phyloP scores from a whole-genome alignment of 2,888 invertebrate species.

The Orthosia incerta region DNA sequence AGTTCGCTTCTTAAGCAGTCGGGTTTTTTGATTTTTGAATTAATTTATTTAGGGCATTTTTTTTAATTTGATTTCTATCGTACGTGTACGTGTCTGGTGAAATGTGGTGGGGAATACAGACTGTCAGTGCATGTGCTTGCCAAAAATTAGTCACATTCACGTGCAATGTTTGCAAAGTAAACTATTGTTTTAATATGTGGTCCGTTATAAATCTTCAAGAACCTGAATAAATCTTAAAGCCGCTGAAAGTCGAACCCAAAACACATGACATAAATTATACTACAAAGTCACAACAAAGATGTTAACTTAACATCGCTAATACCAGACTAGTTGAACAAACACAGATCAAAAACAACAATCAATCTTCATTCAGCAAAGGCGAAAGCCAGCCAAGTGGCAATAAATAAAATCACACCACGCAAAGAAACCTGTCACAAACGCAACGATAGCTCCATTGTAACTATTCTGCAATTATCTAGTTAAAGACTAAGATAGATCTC shows the following conservation, averaged over 20 bases:
- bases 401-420: constrained; percentile 51
- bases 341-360: constrained; percentile 21
- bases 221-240: background rate
- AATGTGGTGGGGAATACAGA: no score
- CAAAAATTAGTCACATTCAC: background rate
- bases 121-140: background rate
- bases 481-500: constrained; percentile 70
- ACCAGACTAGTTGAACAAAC: constrained; percentile 9
- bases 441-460: constrained; percentile 55
- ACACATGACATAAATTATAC: background rate
- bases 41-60: no score
- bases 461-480: constrained; percentile 53
- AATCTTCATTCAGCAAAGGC: constrained; percentile 23
- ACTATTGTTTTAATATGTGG: no score
- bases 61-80: background rate
- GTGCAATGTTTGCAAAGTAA: background rate
- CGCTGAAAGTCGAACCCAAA: background rate
- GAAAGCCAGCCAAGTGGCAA: constrained; percentile 46
- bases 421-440: constrained; percentile 52
- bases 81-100: background rate
- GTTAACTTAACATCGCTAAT: background rate
- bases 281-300: background rate
- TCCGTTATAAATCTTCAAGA: no score
- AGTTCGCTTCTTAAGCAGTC: no score
- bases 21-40: no score